Evolutionary conservation across 2,888 invertebrate genomes (phyloP).

Genomic region (Liodrosophila aerea): DNA sequence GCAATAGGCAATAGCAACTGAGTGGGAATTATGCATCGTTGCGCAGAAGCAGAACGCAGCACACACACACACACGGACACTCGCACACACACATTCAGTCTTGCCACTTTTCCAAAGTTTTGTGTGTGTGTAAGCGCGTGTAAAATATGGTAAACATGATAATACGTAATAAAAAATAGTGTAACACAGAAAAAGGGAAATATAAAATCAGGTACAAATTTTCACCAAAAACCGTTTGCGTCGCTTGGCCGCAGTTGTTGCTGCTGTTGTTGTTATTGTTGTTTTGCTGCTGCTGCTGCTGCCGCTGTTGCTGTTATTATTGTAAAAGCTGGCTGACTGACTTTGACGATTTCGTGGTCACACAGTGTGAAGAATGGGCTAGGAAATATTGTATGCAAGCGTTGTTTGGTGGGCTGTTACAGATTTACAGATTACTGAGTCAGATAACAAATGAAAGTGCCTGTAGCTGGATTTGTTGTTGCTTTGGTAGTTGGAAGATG

Average conservation of each 20-base stretch:
- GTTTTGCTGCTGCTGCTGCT: slow-evolving; percentile 17
- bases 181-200: slow-evolving; percentile 69
- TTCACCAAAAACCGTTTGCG: slow-evolving; percentile 73
- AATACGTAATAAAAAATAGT: slow-evolving; percentile 70
- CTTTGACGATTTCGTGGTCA: slow-evolving; percentile 76
- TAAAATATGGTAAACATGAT: slow-evolving; percentile 75
- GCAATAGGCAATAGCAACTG: slow-evolving; percentile 31
- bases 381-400: slow-evolving; percentile 69
- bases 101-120: background rate
- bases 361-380: slow-evolving; percentile 74
- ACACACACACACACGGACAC: slow-evolving; percentile 25
- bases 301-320: slow-evolving; percentile 29
- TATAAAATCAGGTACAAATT: slow-evolving; percentile 77
- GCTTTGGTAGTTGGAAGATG: slow-evolving; percentile 19
- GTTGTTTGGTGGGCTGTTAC: slow-evolving; percentile 68
- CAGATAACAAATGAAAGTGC: slow-evolving; percentile 74
- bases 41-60: slow-evolving; percentile 80
- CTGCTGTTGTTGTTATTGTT: slow-evolving; percentile 21
- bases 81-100: too few species aligned
- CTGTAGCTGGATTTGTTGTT: slow-evolving; percentile 27
- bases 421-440: slow-evolving; percentile 63
- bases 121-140: slow-evolving; percentile 69
- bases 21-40: slow-evolving; percentile 81
- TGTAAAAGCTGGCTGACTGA: slow-evolving; percentile 58
- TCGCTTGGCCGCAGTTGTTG: slow-evolving; percentile 59